Evolutionary conservation across 2,888 invertebrate species (phyloP), one percentile per base, ranked within the genome.

Genomic region (Germaria angustata): DNA sequence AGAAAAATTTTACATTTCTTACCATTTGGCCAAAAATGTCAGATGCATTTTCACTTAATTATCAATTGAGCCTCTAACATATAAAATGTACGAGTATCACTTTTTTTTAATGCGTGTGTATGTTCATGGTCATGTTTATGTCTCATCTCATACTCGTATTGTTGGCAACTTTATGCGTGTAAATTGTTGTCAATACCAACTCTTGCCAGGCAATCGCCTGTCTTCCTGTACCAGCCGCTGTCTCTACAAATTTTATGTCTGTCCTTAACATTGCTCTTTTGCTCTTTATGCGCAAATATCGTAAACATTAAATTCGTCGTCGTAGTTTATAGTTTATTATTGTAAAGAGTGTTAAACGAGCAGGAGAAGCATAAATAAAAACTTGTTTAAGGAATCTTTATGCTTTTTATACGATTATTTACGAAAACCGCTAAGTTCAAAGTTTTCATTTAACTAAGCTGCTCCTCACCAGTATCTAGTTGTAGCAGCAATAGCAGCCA

Each of bases 371-470:
- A 65, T 9, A 65, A 61, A 57, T 17, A 39, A 73, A 79, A 82
- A 82, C 81, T 79, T 78, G 81, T 82, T 82, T 79, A 57, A 79
- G 63, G 73, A 82, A 78, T 82, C 32, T 75, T 68, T 63, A 77
- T 81, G 73, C 55, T 73, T 72, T 77, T 77, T 65, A 63, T n/a
- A n/a, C n/a, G n/a, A n/a, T 5, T 77, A 24, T 65, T 55, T 24
- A 32, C 68, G 34, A 77, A 82, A 79, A 82, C 78, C 81, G 75
- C 78, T 75, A 75, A 82, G 81, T 82, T 82, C 78, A 79, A 79
- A 82, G 81, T 82, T 82, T 73, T 79, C 57, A 34, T 57, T 63
- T 51, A 63, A 69, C 53, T 34, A 44, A 20, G 24, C 41, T 39
- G 49, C 32, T 57, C 2, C 22, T 20, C 8, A 24, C 11, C 49